Percentiles rank a stretch among this genome's conserved stretches.
phyloP scores from a whole-genome alignment of 2,888 invertebrate genomes.

The Amaurobius ferox region DNA sequence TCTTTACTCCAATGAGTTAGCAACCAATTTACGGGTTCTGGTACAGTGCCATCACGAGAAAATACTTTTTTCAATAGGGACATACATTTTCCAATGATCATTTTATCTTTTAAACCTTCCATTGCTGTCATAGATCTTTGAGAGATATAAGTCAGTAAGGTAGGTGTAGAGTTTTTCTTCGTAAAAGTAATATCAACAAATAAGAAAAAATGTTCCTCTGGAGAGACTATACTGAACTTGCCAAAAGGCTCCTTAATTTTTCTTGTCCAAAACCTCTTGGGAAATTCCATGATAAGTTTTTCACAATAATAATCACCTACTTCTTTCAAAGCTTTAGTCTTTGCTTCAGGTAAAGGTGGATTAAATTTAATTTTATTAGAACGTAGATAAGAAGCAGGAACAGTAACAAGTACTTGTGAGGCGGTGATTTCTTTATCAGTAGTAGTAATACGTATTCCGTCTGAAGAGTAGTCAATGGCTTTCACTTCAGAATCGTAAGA shows the following conservation, averaged over 20 bases:
- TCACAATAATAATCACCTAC: constrained; percentile 79
- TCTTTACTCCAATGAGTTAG: constrained; percentile 79
- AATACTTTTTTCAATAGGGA: constrained; percentile 77
- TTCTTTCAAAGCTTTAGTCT: constrained; percentile 77
- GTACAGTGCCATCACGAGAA: constrained; percentile 75
- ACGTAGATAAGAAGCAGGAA: constrained; percentile 79
- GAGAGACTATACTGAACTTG: constrained; percentile 37
- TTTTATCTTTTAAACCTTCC: constrained; percentile 76
- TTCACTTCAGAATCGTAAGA: constrained; percentile 19
- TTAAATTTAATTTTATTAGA: constrained; percentile 76
- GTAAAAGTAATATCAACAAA: constrained; percentile 78
- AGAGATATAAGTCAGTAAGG: constrained; percentile 78
- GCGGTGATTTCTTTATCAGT: constrained; percentile 1
- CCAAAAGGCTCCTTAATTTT: constrained; percentile 75
- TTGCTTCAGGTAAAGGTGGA: constrained; percentile 78
- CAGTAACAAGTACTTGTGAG: constrained; percentile 77
- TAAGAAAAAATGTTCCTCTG: constrained; percentile 76
- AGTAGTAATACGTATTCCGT: constrained; percentile 26
- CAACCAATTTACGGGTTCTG: constrained; percentile 77
- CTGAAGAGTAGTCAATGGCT: constrained; percentile 33
- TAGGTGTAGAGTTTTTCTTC: constrained; percentile 65
- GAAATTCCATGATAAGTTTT: constrained; percentile 79
- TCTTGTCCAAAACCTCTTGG: constrained; percentile 78
- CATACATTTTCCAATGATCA: constrained; percentile 77
- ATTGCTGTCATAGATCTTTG: constrained; percentile 78